These are phyloP conservation scores for Sinocyclocheilus maitianheensis DNA, from an alignment of 2,113 vertebrate species.

Conservation along the genomic window DNA sequence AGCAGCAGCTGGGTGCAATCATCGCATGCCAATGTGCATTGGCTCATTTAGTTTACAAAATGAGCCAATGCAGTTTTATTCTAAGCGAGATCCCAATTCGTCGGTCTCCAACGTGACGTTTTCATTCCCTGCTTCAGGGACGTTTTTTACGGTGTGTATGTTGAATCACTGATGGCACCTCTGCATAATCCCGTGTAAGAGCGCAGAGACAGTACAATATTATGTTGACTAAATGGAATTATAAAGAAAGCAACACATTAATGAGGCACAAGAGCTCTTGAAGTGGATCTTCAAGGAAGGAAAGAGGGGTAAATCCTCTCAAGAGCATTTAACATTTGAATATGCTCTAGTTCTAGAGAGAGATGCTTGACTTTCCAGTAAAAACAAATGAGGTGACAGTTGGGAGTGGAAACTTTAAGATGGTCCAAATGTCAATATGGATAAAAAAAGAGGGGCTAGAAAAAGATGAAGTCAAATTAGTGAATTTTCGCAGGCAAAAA, in stretches of 20 bases:
- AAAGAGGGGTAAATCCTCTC: constrained; percentile 17
- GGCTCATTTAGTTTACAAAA: no score
- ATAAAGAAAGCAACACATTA: constrained; percentile 34
- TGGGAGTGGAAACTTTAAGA: not conserved
- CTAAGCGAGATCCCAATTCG: no score
- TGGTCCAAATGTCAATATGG: no score
- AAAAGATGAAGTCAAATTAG: not conserved
- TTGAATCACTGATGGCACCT: no score
- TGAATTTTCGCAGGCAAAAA: not conserved
- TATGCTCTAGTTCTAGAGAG: not conserved
- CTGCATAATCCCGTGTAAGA: not conserved
- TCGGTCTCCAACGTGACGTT: no score
- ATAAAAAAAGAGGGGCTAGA: not conserved
- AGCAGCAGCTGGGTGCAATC: no score
- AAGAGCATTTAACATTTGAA: constrained; percentile 17
- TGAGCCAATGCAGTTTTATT: no score
- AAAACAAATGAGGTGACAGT: constrained; percentile 4
- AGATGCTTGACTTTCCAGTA: constrained; percentile 13
- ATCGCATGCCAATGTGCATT: no score
- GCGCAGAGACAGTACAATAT: not conserved
- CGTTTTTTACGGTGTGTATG: no score
- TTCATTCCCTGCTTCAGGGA: no score
- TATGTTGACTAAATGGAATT: constrained; percentile 14
- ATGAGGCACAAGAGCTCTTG: not conserved
- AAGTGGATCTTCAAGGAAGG: constrained; percentile 1